phyloP scores from a whole-genome alignment of 2,888 invertebrate species.

The Mesoligia furuncula region DNA sequence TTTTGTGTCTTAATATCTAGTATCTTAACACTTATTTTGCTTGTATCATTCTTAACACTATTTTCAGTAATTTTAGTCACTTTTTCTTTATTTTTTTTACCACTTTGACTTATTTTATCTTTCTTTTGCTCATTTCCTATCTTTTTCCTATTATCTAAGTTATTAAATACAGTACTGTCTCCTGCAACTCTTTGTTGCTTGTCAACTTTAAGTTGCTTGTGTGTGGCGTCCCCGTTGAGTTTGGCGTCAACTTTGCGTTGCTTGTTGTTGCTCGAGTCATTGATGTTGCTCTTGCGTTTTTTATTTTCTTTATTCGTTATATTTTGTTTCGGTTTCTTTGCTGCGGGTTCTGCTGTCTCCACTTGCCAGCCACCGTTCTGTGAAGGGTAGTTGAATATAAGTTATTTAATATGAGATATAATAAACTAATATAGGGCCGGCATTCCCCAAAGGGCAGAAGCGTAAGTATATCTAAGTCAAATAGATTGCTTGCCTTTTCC shows the following conservation, averaged over 20 bases:
- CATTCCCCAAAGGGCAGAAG: neutral
- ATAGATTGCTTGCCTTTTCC: no score
- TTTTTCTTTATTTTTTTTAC: slow-evolving; percentile 51
- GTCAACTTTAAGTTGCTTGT: slow-evolving; percentile 56
- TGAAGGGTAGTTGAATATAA: slow-evolving; percentile 8
- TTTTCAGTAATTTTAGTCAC: slow-evolving; percentile 65
- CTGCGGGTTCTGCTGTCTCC: slow-evolving; percentile 68
- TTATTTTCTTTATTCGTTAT: slow-evolving; percentile 77
- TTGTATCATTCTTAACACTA: slow-evolving; percentile 47
- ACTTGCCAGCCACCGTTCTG: slow-evolving; percentile 82
- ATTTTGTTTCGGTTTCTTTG: slow-evolving; percentile 69
- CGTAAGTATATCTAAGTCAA: no score
- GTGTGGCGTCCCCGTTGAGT: slow-evolving; percentile 31
- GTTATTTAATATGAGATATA: neutral
- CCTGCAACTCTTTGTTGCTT: slow-evolving; percentile 49
- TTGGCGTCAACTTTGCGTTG: slow-evolving; percentile 60
- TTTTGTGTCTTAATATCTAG: slow-evolving; percentile 25
- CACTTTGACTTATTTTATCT: slow-evolving; percentile 50
- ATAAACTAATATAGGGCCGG: neutral
- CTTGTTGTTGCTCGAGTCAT: slow-evolving; percentile 46
- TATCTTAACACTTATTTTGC: slow-evolving; percentile 31
- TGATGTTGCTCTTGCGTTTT: slow-evolving; percentile 61
- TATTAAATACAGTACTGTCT: slow-evolving; percentile 31
- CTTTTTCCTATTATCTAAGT: slow-evolving; percentile 36
- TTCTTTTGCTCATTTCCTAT: slow-evolving; percentile 28